Evolutionary conservation across 2,888 invertebrate species (phyloP).

Genomic region (Euzetes globulus): DNA sequence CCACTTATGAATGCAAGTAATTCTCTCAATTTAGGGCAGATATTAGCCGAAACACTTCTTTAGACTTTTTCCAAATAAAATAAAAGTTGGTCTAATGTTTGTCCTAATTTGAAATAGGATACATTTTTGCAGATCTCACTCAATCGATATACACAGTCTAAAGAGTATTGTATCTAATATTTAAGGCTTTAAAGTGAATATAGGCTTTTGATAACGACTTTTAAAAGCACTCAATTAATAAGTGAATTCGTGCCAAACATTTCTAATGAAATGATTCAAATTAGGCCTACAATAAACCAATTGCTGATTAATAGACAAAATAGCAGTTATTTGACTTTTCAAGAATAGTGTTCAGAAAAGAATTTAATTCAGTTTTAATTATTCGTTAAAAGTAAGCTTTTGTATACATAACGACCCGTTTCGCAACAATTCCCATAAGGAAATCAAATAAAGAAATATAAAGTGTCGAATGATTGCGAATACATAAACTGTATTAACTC

Average conservation of each 20-base stretch:
- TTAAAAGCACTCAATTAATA: neutral
- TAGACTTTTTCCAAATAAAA: neutral
- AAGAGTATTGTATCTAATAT: neutral
- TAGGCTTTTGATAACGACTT: neutral
- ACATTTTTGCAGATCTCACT: neutral
- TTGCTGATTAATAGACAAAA: neutral
- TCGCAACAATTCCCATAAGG: neutral
- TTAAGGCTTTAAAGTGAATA: neutral
- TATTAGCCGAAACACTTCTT: constrained; percentile 1
- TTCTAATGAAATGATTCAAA: neutral
- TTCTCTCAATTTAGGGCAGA: constrained; percentile 2
- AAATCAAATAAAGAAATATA: constrained; percentile 6
- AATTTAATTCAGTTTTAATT: neutral
- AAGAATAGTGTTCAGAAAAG: neutral
- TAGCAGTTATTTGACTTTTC: neutral
- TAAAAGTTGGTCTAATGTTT: constrained; percentile 13
- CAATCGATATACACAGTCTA: too few species aligned
- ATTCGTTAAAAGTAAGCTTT: neutral
- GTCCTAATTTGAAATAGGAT: neutral
- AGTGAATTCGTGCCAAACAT: neutral
- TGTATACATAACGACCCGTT: constrained; percentile 8
- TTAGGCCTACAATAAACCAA: neutral
- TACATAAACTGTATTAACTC: too few species aligned
- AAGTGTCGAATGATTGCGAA: neutral
- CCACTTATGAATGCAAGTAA: neutral